These are phyloP conservation scores for Carposina sasakii DNA, from an alignment of 1,140 invertebrate genomes.

Conservation along the genomic window DNA sequence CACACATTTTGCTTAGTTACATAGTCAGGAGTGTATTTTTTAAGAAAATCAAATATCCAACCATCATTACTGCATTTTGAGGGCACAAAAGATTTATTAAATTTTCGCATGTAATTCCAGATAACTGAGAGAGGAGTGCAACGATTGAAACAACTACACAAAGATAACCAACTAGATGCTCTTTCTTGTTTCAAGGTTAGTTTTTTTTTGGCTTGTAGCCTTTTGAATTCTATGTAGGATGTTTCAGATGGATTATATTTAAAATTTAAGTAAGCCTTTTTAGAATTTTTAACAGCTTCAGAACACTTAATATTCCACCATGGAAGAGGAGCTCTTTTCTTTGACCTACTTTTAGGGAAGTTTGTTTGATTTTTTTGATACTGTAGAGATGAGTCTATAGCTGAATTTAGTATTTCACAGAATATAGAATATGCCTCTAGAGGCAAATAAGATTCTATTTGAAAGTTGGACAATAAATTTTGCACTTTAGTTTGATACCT, in stretches of 20 bases:
- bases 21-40: conserved; percentile 16
- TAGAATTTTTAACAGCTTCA: not conserved
- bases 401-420: not conserved
- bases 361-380: not conserved
- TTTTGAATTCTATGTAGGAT: not conserved
- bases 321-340: not conserved
- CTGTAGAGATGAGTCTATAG: not conserved
- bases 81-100: conserved; percentile 15
- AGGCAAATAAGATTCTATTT: not conserved
- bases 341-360: not conserved
- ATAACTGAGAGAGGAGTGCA: not conserved
- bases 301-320: not conserved
- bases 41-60: conserved; percentile 16
- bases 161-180: not conserved
- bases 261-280: not conserved
- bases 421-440: not conserved
- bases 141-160: not conserved
- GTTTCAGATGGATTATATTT: not conserved
- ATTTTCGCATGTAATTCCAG: conserved; percentile 15
- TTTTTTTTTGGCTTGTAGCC: not conserved
- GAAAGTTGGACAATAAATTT: not conserved
- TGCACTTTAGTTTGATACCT: not conserved
- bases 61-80: conserved; percentile 1
- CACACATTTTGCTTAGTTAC: not conserved
- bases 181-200: not conserved